Evolutionary conservation across 2,113 vertebrate genomes (phyloP), one percentile per base, ranked within the genome.

Genomic region (Chaetura pelagica): DNA sequence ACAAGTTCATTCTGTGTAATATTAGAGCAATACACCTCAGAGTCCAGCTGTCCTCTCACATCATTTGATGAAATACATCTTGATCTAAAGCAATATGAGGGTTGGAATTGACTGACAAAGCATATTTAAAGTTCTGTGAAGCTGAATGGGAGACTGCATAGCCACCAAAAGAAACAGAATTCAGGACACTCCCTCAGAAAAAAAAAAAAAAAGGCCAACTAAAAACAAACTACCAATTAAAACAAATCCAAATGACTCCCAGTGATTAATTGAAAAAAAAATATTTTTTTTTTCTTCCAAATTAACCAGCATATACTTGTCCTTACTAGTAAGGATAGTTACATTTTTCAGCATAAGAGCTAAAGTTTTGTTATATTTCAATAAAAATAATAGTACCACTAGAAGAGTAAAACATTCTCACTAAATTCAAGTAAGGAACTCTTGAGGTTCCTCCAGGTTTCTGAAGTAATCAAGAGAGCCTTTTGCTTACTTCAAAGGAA

Each of bases 161-260:
- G 4, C 3, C 24, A 68, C 32, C 20, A 19, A 71, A 69, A 20
- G 64, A 48, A 73, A 22, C 48, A 49, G 22, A 52, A 52, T 15
- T 46, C 24, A 62, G 30, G 20, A 55, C 4, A 73, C 27, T 4
- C 12, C 3, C 2, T 42, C 27, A 18, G 7, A 71, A 68, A 19
- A 69, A 48, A 72, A 15, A 12, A 46, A 19, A 69, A 48, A 72
- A 15, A 14, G 16, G 20, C 48, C 48, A 19, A 20, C 24, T 52
- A 52, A 52, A 52, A 27, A 4, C 27, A 54, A 48, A 5, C 49
- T 10, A 49, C 21, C 12, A 12, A 22, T 24, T 22, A 49, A 22
- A 8, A 22, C 49, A 22, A 35, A 1, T 15, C 15, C 66, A 16
- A 78, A 68, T 0, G 0, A 54, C 11, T 84, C 10, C 5, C 14